Evolutionary conservation across 2,797 vertebrate species (phyloP).

Genomic region (Ataeniobius toweri): DNA sequence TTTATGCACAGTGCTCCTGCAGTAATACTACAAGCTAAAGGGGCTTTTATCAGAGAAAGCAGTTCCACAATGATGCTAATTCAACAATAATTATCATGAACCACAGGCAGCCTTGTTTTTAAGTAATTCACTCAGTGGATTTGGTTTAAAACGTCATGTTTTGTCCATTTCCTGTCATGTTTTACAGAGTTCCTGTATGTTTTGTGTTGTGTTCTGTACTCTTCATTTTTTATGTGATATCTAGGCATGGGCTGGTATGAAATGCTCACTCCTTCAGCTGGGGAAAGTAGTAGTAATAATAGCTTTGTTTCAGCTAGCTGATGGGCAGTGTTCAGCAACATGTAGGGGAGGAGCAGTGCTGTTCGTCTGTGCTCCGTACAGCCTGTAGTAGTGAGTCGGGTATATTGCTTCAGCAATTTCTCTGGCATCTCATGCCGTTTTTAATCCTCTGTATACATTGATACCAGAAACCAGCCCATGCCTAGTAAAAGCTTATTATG

Average conservation of each 20-base stretch:
- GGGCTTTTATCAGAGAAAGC: background rate
- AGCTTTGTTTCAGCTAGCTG: too few relatives aligned
- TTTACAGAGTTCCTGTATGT: background rate
- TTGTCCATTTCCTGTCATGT: background rate
- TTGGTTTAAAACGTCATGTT: background rate
- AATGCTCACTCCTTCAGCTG: too few relatives aligned
- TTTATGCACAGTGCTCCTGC: background rate
- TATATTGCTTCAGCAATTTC: too few relatives aligned
- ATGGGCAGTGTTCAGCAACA: background rate
- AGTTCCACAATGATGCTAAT: too few relatives aligned
- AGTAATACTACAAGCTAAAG: background rate
- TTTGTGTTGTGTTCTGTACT: background rate
- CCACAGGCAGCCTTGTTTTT: background rate
- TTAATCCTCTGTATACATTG: background rate
- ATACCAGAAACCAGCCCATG: background rate
- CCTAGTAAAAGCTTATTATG: background rate
- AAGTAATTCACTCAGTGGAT: background rate
- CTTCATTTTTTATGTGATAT: background rate
- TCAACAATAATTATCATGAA: background rate
- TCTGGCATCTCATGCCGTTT: too few relatives aligned
- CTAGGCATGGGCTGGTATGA: background rate
- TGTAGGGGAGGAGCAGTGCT: background rate
- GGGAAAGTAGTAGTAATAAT: too few relatives aligned
- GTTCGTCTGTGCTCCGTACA: background rate
- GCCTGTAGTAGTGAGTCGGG: too few relatives aligned